Evolutionary conservation across 2,888 invertebrate genomes (phyloP).

Genomic region (Heliothis peltigera): DNA sequence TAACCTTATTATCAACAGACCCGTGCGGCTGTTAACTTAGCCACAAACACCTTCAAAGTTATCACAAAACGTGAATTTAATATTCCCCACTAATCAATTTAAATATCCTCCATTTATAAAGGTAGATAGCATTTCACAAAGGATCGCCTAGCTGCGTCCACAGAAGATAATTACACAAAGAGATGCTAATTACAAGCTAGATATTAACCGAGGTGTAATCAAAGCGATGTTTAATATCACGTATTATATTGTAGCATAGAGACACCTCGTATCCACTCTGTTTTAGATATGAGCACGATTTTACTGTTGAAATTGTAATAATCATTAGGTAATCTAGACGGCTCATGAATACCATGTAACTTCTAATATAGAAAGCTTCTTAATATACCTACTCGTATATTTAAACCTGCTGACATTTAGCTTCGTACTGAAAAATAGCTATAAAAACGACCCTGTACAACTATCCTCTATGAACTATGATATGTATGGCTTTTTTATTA

Average conservation of each 20-base stretch:
- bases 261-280: constrained; percentile 2
- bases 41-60: too few species aligned
- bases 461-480: too few species aligned
- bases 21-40: too few species aligned
- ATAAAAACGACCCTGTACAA: too few species aligned
- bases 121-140: constrained; percentile 48
- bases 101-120: constrained; percentile 41
- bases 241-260: constrained; percentile 17
- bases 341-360: not conserved
- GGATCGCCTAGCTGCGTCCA: constrained; percentile 47
- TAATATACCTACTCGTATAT: too few species aligned
- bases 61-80: not conserved
- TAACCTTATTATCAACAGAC: too few species aligned
- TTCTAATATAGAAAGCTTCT: too few species aligned
- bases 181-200: constrained; percentile 59
- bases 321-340: not conserved
- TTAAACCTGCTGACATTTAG: too few species aligned
- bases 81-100: not conserved
- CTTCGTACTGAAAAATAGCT: too few species aligned
- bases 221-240: constrained; percentile 52
- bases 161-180: constrained; percentile 59
- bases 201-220: constrained; percentile 61
- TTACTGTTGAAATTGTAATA: constrained; percentile 6
- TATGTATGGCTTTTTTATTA: too few species aligned
- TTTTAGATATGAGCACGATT: constrained; percentile 1